Evolutionary conservation across 1,140 invertebrate genomes (phyloP), one percentile per base, ranked within the genome.

Genomic region (Mercenaria mercenaria): DNA sequence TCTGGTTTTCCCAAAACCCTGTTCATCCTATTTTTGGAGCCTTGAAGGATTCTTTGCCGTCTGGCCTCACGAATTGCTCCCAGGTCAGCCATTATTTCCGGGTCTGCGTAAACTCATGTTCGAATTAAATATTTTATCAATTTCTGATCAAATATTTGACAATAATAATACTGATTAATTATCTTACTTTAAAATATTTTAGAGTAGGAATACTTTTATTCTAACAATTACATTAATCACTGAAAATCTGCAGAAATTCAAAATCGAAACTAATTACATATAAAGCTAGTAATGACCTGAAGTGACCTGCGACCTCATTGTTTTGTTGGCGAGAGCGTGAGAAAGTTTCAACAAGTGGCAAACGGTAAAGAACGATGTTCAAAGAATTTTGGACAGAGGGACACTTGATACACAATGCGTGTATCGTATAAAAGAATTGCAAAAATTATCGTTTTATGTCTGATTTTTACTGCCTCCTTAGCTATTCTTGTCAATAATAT

Each of bases 81-180:
- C n/a, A 74, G 18, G 50, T 87, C 84, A 47, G 84, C 84, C 84
- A 87, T 87, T n/a, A 11, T 74, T 87, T 87, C 32, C 84, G 69
- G 64, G 61, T 81, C 8, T 6, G 34, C 3, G 0, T 8, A 37
- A 15, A 2, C 67, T 6, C n/a, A 20, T 18, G 39, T 37, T 15
- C 67, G 67, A 72, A 37, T 72, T 67, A 32, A 61, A 13, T 61
- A 61, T 61, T 13, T 47, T 47, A 10, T 10, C 18, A 47, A 10
- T 56, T 56, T 56, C 20, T 56, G n/a, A n/a, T 56, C 20, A 56
- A 8, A 20, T 56, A 56, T 56, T 56, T 56, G 3, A 56, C 20
- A 56, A 56, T 20, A 56, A 13, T n/a, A n/a, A n/a, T n/a, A n/a
- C n/a, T n/a, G n/a, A n/a, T n/a, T n/a, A n/a, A n/a, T n/a, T n/a